A percentile compares a stretch with the other conserved stretches of the same genome.
Conservation (phyloP, 30 jellyfish, hydroid and myxozoan species). For the Haliclystus octoradiatus region DNA sequence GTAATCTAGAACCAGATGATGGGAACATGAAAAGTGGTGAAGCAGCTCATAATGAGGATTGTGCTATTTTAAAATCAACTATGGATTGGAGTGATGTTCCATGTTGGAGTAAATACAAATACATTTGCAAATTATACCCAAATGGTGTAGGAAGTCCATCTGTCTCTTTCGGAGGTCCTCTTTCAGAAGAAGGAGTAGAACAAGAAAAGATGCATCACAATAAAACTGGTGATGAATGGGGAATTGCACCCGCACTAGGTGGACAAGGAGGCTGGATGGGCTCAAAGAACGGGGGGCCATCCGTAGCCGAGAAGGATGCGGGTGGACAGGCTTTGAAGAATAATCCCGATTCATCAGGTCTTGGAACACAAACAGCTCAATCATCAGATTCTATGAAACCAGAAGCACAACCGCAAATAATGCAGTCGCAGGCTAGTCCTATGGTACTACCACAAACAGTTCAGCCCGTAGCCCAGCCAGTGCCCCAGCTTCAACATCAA, state of each 20-base stretch:
- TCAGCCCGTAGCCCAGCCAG: neutral
- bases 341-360: neutral
- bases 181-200: neutral
- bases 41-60: conserved; percentile 83
- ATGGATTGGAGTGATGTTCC: conserved; percentile 96
- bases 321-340: conserved; percentile 20
- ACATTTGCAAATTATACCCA: conserved; percentile 65
- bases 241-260: conserved; percentile 5
- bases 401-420: neutral
- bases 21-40: conserved; percentile 68
- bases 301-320: neutral
- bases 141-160: conserved; percentile 42
- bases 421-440: neutral
- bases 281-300: neutral
- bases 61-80: conserved; percentile 69
- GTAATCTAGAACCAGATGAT: conserved; percentile 91
- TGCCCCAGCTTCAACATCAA: neutral
- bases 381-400: too few species aligned
- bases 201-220: conserved; percentile 1
- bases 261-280: conserved; percentile 35
- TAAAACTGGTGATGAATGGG: conserved; percentile 9
- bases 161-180: conserved; percentile 60
- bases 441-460: neutral
- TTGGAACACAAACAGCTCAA: neutral
- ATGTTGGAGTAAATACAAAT: conserved; percentile 63